Conservation (phyloP, 2,888 invertebrate genomes). For the Protophormia terraenovae region DNA sequence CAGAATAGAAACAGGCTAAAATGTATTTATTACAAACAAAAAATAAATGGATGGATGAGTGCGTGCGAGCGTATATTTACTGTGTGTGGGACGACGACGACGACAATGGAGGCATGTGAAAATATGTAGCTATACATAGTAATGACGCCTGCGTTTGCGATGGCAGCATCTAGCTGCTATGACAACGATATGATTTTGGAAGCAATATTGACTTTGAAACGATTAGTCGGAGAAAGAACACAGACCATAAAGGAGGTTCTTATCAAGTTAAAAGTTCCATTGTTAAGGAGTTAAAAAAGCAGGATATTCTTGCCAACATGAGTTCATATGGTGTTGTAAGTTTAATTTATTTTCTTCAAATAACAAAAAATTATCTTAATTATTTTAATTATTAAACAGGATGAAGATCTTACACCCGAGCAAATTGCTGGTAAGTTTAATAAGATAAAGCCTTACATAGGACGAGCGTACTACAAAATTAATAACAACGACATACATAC, state of each 20-base stretch:
- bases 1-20: conserved; percentile 25
- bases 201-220: conserved; percentile 47
- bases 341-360: not conserved
- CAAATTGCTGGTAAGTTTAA: conserved; percentile 90
- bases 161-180: not conserved
- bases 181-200: conserved; percentile 62
- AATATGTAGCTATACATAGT: conserved; percentile 34
- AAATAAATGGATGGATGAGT: not conserved
- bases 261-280: conserved; percentile 24
- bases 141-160: conserved; percentile 29
- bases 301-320: conserved; percentile 71
- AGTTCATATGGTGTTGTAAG: conserved; percentile 70
- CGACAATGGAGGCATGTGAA: conserved; percentile 6
- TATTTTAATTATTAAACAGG: conserved; percentile 82
- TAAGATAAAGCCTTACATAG: no score
- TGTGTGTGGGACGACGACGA: conserved; percentile 57
- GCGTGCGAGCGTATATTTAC: conserved; percentile 15
- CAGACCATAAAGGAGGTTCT: conserved; percentile 56
- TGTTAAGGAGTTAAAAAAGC: conserved; percentile 4
- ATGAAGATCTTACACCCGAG: conserved; percentile 94
- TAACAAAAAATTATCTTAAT: not conserved
- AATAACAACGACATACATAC: no score
- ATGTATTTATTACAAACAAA: no score
- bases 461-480: no score
- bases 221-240: conserved; percentile 70